Base-by-base conservation (phyloP, 2,113 vertebrate species). In the Tonatia bakeri region DNA sequence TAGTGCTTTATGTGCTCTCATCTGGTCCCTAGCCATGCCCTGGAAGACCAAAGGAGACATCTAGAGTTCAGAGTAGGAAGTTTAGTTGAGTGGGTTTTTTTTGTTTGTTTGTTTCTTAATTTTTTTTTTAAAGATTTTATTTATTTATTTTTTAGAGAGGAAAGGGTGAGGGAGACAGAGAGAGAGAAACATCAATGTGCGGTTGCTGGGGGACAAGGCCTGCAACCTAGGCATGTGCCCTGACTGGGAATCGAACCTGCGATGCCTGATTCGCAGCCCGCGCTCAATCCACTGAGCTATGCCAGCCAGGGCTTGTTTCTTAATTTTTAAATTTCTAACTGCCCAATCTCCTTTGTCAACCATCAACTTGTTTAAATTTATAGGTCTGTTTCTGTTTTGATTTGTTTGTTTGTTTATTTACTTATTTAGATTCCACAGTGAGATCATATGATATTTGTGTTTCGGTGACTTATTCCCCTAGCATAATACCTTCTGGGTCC, bases 21-120 rank as follows among this genome's bases (percentile, higher is more conserved):
- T 31, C 2, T 10, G 33, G 1, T 50, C 26, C 14, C 7, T 13
- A 33, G 17, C 24, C 1, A 0, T 3, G 31, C 11, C 16, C 7
- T 3, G 2, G 0, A 11, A 52, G 4, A 15, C 15, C 82, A 26
- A 54, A 87, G 91, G 15, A 22, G 61, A 77, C 4, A 19, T 11
- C 4, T 5, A 54, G 31, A 64, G 7, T 17, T 3, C 10, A 16
- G 82, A 31, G 70, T 10, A 1, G 33, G 26, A 11, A 17, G 4
- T 16, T 56, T 16, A 26, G 4, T 16, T 64, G 56, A 50, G 13
- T 6, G 7, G 9, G 67, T 16, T 6, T 38, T 26, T 52, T 52
- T 52, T 36, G 11, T 36, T 80, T 79, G 33, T 52, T 33, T 50
- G 12, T 79, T 40, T 59, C 5, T 43, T 59, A 5, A 33, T 50